Conservation (phyloP, 2,888 invertebrate genomes). For the Rugalucina vietnamica region DNA sequence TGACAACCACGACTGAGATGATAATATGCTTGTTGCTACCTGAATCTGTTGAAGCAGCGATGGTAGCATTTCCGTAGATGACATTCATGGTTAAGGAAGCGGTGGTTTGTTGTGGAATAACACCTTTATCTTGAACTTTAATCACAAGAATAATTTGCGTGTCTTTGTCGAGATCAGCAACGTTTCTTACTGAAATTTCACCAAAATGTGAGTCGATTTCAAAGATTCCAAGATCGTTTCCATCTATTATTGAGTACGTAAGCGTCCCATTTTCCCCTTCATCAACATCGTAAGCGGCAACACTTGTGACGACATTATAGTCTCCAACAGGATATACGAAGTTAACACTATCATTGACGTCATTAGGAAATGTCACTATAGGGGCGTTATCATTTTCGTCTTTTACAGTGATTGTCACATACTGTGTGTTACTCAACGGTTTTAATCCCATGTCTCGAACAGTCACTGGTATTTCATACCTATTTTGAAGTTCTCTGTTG, state of each 20-base stretch:
- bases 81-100: slow-evolving; percentile 40
- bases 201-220: slow-evolving; percentile 54
- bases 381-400: slow-evolving; percentile 77
- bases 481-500: slow-evolving; percentile 67
- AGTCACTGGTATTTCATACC: slow-evolving; percentile 67
- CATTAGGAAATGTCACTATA: slow-evolving; percentile 71
- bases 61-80: slow-evolving; percentile 53
- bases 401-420: slow-evolving; percentile 68
- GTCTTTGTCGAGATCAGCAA: slow-evolving; percentile 46
- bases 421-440: slow-evolving; percentile 64
- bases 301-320: slow-evolving; percentile 54
- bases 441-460: slow-evolving; percentile 69
- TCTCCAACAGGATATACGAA: slow-evolving; percentile 46
- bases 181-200: slow-evolving; percentile 48
- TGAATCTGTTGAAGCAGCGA: neutral
- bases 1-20: slow-evolving; percentile 69
- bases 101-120: slow-evolving; percentile 24
- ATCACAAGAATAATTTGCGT: slow-evolving; percentile 32
- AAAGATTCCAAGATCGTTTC: slow-evolving; percentile 56
- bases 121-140: slow-evolving; percentile 43
- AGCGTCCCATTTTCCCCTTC: slow-evolving; percentile 56
- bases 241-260: slow-evolving; percentile 42
- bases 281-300: slow-evolving; percentile 57
- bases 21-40: slow-evolving; percentile 64
- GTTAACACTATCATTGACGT: slow-evolving; percentile 68